Base-by-base conservation (phyloP, 30 jellyfish, hydroid and myxozoan species). In the Calvadosia cruxmelitensis region DNA sequence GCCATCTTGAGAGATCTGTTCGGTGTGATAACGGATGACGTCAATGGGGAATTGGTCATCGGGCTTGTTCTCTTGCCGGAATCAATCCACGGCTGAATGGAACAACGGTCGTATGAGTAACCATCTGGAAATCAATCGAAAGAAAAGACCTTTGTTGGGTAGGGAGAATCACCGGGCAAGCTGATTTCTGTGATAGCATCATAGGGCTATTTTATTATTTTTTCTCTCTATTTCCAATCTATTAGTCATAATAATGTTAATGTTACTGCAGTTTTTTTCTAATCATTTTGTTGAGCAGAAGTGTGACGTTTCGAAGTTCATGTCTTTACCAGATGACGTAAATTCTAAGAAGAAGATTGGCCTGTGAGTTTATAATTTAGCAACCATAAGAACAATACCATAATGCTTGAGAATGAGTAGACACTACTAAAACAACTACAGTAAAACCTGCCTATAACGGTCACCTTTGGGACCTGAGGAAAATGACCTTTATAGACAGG, bases 61-160 rank as follows among this genome's bases (percentile, higher is more conserved):
- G 96, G 96, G 66, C 96, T 86, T 33, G 96, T 86, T 1, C 51
- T 79, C 35, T 79, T 86, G 24, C 96, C 96, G 0, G 96, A 78
- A 7, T 69, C 86, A 31, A 86, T 73, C 96, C 96, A 86, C 0
- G 94, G 78, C 25, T 83, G 50, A 61, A 86, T 86, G 26, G 96
- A 82, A 29, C 92, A 50, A 16, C 93, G 75, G 62, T 86, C 96
- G 68, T 86, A 86, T 1, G 96, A 79, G 75, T 70, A 86, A 28
- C 96, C 96, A 86, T 86, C 96, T 86, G 31, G 52, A 73, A 72
- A 31, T 16, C 52, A 63, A 64, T 42, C 15, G 57, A n/a, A n/a
- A n/a, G n/a, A n/a, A 52, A 10, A 52, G 7, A 33, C 28, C 26
- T 52, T 52, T 52, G 32, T 52, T 2, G 32, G 28, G 67, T 24